phyloP scores from a whole-genome alignment of 2,888 invertebrate genomes.

The Pammene aurita region DNA sequence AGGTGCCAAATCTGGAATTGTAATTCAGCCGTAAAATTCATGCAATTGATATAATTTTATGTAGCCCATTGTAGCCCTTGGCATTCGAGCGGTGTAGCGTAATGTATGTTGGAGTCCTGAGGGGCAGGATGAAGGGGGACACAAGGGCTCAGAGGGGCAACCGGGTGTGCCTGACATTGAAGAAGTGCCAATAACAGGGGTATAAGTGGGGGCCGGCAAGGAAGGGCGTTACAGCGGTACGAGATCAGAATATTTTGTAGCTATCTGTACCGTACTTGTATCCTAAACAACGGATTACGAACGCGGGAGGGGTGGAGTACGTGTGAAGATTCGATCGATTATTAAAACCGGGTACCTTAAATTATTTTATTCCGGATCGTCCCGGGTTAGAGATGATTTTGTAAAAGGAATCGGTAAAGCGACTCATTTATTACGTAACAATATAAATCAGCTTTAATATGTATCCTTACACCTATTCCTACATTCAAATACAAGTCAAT shows the following conservation, averaged over 20 bases:
- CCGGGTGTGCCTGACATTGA: conserved; percentile 83
- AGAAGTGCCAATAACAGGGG: conserved; percentile 84
- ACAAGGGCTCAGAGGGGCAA: conserved; percentile 20
- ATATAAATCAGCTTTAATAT: no score
- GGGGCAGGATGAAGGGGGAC: conserved; percentile 45
- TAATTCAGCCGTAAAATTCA: conserved; percentile 76
- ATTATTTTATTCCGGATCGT: conserved; percentile 26
- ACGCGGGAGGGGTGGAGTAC: conserved; percentile 69
- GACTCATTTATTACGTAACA: no score
- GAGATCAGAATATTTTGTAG: conserved; percentile 82
- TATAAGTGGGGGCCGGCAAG: conserved; percentile 80
- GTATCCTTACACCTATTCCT: no score
- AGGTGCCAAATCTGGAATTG: conserved; percentile 73
- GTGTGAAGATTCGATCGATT: conserved; percentile 39
- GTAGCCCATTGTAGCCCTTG: conserved; percentile 65
- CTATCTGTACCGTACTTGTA: conserved; percentile 61
- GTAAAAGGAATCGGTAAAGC: background rate
- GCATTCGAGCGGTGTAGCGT: conserved; percentile 75
- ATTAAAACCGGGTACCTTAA: conserved; percentile 29
- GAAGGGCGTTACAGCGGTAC: conserved; percentile 80
- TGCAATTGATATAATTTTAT: conserved; percentile 80
- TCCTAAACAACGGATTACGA: conserved; percentile 81
- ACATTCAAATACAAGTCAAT: no score
- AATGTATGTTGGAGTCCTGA: conserved; percentile 72
- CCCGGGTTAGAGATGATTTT: conserved; percentile 1